These are phyloP conservation scores for Sepiola atlantica DNA, from an alignment of 2,888 invertebrate species.

Conservation along the genomic window DNA sequence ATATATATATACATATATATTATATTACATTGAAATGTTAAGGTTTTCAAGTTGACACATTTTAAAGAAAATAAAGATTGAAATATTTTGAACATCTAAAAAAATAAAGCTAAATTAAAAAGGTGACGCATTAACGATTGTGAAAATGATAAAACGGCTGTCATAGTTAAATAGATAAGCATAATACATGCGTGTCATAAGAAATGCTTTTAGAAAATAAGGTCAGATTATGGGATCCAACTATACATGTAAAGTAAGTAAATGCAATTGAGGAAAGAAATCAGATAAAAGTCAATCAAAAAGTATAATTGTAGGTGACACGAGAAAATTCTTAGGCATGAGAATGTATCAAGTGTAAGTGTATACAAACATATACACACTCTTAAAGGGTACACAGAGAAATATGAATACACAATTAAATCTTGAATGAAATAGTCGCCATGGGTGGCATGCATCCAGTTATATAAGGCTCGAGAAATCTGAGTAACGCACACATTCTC, in stretches of 20 bases:
- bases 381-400: neutral
- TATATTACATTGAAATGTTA: too few relatives aligned
- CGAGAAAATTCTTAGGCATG: neutral
- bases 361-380: neutral
- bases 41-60: too few relatives aligned
- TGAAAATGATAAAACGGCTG: too few relatives aligned
- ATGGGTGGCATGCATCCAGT: neutral
- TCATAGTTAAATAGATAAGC: too few relatives aligned
- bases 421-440: neutral
- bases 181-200: too few relatives aligned
- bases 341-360: neutral
- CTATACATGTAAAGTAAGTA: neutral
- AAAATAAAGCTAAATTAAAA: too few relatives aligned
- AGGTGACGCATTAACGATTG: too few relatives aligned
- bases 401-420: neutral
- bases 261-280: neutral
- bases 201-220: too few relatives aligned
- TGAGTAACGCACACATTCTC: neutral
- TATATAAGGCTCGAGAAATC: slow-evolving; percentile 15
- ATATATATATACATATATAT: too few relatives aligned
- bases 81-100: too few relatives aligned
- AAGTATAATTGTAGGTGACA: neutral
- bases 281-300: neutral
- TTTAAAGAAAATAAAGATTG: too few relatives aligned
- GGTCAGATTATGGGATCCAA: too few relatives aligned